Percentiles rank a stretch among this genome's conserved stretches.
Conservation (phyloP, 2,888 invertebrate species). For the Lasius platythorax region DNA sequence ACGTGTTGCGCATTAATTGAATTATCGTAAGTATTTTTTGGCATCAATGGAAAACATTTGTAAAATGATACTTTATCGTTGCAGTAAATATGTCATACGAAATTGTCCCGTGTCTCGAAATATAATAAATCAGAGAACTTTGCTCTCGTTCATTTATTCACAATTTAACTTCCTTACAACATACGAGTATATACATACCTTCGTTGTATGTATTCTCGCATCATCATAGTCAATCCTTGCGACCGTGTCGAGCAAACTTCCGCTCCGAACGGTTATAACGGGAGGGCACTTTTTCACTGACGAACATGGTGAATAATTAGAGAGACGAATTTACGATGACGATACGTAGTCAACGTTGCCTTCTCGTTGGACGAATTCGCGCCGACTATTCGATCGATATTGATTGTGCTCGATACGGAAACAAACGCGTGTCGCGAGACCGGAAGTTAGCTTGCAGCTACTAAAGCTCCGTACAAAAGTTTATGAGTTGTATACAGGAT, state of each 20-base stretch:
- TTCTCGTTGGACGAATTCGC: slow-evolving; percentile 44
- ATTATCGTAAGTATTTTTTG: slow-evolving; percentile 55
- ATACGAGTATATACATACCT: no score
- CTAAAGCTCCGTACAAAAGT: slow-evolving; percentile 83
- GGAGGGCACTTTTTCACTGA: slow-evolving; percentile 35
- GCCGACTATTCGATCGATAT: slow-evolving; percentile 63
- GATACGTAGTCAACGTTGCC: slow-evolving; percentile 33
- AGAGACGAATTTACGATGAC: slow-evolving; percentile 50
- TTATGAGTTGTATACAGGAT: slow-evolving; percentile 81
- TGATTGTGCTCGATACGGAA: slow-evolving; percentile 64
- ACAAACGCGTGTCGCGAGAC: slow-evolving; percentile 77
- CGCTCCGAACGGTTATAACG: slow-evolving; percentile 18
- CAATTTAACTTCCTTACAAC: slow-evolving; percentile 5
- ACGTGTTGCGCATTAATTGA: slow-evolving; percentile 58
- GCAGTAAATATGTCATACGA: slow-evolving; percentile 13
- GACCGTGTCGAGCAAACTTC: slow-evolving; percentile 1
- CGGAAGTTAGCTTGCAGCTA: slow-evolving; percentile 83
- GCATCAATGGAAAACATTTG: slow-evolving; percentile 38
- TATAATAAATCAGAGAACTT: slow-evolving; percentile 6
- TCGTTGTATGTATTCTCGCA: not conserved
- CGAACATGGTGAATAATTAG: slow-evolving; percentile 41
- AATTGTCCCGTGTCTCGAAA: slow-evolving; percentile 1
- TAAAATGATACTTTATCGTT: slow-evolving; percentile 42
- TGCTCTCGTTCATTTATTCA: not conserved
- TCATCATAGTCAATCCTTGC: not conserved